Base-by-base conservation (phyloP, 2,113 vertebrate genomes). In the Hippocampus guttulatus region DNA sequence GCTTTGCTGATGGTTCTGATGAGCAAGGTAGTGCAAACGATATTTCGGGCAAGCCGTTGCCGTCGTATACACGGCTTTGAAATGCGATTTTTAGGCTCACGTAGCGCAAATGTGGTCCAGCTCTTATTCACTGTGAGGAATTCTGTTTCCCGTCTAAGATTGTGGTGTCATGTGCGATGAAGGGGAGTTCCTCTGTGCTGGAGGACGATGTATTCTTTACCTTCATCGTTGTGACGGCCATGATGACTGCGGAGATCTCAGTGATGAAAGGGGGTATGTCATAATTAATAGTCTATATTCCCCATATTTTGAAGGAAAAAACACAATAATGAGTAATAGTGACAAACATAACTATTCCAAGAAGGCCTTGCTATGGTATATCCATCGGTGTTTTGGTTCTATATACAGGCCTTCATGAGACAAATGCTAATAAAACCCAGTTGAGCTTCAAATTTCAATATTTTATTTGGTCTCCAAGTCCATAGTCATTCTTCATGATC, bases 231-330 rank as follows among this genome's bases (percentile, higher is more conserved):
- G 96, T 15, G 92, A 97, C 0, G 94, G 96, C 11, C 94, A 81
- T 3, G 91, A 95, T 0, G 92, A 97, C 91, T 98, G 95, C 4
- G 95, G 92, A 0, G 95, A 97, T 60, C 88, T 93, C 64, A 94
- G 93, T 0, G 95, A 97, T 14, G 96, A 98, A 80, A 82, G 74
- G 0, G 91, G 84, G 79, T 98, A 91, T 45, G 66, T 38, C 33
- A 38, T 38, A 38, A 38, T 38, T 38, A 38, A 38, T 38, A 1
- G 33, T 38, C 33, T 6, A 38, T 38, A 38, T 38, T 38, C 33
- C 33, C 5, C 33, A 38, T 38, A 6, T 38, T 38, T 38, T 2
- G 33, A 2, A 2, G 33, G 33, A 12, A 45, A 45, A 12, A 45
- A 14, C 8, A 2, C 10, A 45, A 45, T 45, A 11, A 2, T 2